A percentile compares a stretch with the other conserved stretches of the same genome.
These are phyloP conservation scores for Sipha maydis DNA, from an alignment of 2,888 invertebrate genomes.

Conservation along the genomic window DNA sequence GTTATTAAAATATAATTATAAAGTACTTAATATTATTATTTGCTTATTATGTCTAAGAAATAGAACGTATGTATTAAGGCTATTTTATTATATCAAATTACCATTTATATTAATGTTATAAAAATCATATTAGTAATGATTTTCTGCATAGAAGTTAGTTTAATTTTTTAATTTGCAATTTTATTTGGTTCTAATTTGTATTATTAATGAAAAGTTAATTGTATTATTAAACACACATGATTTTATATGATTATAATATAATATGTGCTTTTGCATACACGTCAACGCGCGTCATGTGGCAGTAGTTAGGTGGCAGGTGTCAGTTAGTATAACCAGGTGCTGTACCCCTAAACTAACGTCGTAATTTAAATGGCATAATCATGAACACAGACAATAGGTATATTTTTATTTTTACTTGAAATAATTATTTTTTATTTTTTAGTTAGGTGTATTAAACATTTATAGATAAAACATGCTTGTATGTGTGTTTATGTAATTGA, in stretches of 20 bases:
- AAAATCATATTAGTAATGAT: too few species aligned
- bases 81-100: too few species aligned
- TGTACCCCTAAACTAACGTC: constrained; percentile 35
- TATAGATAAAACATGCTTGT: too few species aligned
- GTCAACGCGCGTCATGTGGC: constrained; percentile 41
- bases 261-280: constrained; percentile 18
- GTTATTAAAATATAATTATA: too few species aligned
- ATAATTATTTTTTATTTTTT: constrained; percentile 25
- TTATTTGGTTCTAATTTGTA: not conserved
- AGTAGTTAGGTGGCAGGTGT: constrained; percentile 56
- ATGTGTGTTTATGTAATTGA: too few species aligned
- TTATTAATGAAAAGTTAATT: not conserved
- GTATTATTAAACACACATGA: constrained; percentile 1
- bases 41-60: too few species aligned
- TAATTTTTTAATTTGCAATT: constrained; percentile 21
- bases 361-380: constrained; percentile 33
- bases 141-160: not conserved
- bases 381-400: constrained; percentile 13
- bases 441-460: not conserved
- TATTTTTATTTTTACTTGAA: constrained; percentile 29
- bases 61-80: too few species aligned
- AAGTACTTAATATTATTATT: too few species aligned
- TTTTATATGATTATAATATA: not conserved
- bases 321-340: constrained; percentile 47
- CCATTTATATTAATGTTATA: too few species aligned